Evolutionary conservation across 2,888 invertebrate genomes (phyloP), one percentile per base, ranked within the genome.

Genomic region (Apantesis nais): DNA sequence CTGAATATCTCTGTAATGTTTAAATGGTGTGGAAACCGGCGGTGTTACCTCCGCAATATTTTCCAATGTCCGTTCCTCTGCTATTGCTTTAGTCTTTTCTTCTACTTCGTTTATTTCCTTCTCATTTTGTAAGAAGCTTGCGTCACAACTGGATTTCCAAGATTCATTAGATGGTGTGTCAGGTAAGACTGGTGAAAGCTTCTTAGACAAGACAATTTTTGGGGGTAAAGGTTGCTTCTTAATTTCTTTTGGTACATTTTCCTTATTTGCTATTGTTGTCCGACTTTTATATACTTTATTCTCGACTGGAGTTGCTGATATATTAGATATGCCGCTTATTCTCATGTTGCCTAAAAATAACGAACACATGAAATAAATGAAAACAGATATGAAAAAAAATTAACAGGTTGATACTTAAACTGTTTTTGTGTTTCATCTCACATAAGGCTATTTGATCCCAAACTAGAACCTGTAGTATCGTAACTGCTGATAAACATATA

Each of bases 101-200:
- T 92, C 91, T 66, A 84, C 75, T 41, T 90, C 89, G 74, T 91
- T 83, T 37, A 93, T 91, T 71, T 93, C 90, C 76, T 90, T 92
- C 67, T 95, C 94, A 44, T 86, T 91, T 80, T 87, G 88, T 62
- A 95, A 79, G 68, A 95, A 95, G 80, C 94, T 94, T 14, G 87
- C 86, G 78, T 95, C 94, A 80, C 90, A 86, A 66, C 88, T 90
- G 0, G 92, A 92, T 76, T 90, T 91, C 85, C 89, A 91, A 8
- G 93, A 93, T 64, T 87, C 84, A 74, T 92, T 92, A 14, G 87
- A 89, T 61, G 91, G 90, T 64, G 92, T 92, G 61, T 91, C 90
- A 22, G 86, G 84, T 61, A 88, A 73, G 8, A 41, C 61, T 3
- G 79, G 74, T n/a, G 74, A 68, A 25, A 74, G 11, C 16, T 70